Evolutionary conservation across 2,888 invertebrate species (phyloP).

Genomic region (Steinernema carpocapsae): DNA sequence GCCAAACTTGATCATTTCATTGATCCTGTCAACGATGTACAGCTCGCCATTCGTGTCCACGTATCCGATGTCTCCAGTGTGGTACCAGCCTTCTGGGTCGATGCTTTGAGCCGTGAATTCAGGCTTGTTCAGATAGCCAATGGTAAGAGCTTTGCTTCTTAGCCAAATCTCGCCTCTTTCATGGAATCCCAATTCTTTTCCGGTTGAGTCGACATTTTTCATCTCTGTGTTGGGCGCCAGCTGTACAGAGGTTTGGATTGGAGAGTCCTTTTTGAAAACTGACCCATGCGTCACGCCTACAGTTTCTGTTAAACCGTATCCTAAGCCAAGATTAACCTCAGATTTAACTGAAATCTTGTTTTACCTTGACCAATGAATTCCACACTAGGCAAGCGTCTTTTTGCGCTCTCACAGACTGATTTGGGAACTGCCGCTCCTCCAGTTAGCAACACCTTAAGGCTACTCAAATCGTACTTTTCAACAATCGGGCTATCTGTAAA

Average conservation of each 20-base stretch:
- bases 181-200: conserved; percentile 74
- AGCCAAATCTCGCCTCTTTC: conserved; percentile 83
- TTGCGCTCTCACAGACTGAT: conserved; percentile 60
- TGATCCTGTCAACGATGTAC: conserved; percentile 57
- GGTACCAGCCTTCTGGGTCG: too few species aligned
- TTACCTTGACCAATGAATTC: conserved; percentile 34
- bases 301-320: conserved; percentile 54
- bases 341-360: background rate
- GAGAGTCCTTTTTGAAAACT: background rate
- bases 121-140: conserved; percentile 80
- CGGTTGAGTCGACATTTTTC: conserved; percentile 57
- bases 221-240: too few species aligned
- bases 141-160: conserved; percentile 79
- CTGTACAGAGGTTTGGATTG: too few species aligned
- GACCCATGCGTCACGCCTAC: conserved; percentile 39
- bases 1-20: conserved; percentile 60
- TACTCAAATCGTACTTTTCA: conserved; percentile 79
- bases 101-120: conserved; percentile 74
- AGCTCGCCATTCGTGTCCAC: conserved; percentile 47
- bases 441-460: conserved; percentile 73
- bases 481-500: conserved; percentile 77
- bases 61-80: conserved; percentile 49
- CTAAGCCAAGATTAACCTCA: conserved; percentile 31
- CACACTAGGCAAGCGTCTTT: conserved; percentile 53
- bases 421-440: conserved; percentile 66